Evolutionary conservation across 53 echinoderm and acorn worm species (phyloP).

Genomic region (Astropecten irregularis): DNA sequence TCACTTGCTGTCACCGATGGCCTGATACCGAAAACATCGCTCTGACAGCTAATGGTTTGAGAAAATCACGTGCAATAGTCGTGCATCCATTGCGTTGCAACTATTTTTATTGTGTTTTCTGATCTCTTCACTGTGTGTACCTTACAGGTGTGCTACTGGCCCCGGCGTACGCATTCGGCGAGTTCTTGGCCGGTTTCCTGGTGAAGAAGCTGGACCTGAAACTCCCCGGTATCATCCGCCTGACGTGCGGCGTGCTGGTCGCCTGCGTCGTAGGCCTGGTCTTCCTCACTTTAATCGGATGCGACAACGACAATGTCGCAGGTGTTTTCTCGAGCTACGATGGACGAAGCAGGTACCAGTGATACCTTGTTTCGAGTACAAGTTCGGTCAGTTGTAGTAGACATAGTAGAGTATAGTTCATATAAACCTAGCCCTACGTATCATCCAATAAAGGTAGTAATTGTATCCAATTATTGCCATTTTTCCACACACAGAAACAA

Average conservation of each 20-base stretch:
- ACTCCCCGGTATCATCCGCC: not conserved
- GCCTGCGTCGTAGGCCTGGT: conserved; percentile 5
- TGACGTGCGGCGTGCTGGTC: conserved; percentile 12
- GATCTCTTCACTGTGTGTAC: not conserved
- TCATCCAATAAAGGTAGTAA: no score
- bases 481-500: not conserved
- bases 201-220: conserved; percentile 13
- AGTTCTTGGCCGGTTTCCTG: no score
- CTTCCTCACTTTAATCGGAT: conserved; percentile 8
- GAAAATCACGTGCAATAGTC: no score
- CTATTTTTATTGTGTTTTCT: no score
- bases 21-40: no score
- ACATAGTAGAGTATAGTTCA: no score
- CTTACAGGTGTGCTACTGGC: no score
- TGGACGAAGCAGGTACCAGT: not conserved
- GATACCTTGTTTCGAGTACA: not conserved
- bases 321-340: conserved; percentile 17
- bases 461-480: no score
- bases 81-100: no score
- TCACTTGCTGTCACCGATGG: not conserved
- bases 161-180: no score
- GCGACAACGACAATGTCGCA: not conserved
- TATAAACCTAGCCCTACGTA: not conserved
- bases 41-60: no score
- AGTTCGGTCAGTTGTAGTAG: no score